Base-by-base conservation (phyloP, 1,140 invertebrate genomes). In the Trichomalopsis sarcophagae region DNA sequence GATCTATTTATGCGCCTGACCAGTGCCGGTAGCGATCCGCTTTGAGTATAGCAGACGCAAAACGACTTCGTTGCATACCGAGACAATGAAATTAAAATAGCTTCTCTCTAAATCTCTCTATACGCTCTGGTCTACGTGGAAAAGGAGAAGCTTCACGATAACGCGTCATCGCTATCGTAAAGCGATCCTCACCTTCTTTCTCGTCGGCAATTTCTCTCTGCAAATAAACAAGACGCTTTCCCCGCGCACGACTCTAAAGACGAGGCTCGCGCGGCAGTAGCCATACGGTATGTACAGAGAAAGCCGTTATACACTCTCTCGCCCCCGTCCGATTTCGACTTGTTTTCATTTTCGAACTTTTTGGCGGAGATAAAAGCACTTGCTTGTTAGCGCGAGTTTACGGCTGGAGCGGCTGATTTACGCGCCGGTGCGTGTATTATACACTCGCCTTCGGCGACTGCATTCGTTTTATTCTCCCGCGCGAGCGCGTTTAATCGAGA, bases 161-260 rank as follows among this genome's bases (percentile, higher is more conserved):
- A 27, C 82, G 86, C 84, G 87, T 89, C 86, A 84, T 82, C 87
- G 87, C 88, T 88, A 91, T 91, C 91, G 89, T 91, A 91, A 91
- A 91, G 85, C 87, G 87, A 89, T 90, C 88, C 75, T 84, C 84
- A 73, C 55, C 14, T 21, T n/a, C 55, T 62, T 62, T 62, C 71
- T 84, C 86, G 71, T 84, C 86, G 82, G 85, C 81, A 86, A 86
- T 86, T 88, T 89, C 87, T 87, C 78, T 62, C 88, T 87, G 84
- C 75, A 76, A 77, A 80, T 62, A 47, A 68, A 17, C 86, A 87
- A 87, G 47, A 79, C 87, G 69, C 87, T 86, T 87, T 88, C 87
- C 87, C 87, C 50, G 40, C 69, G 55, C 85, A 84, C 87, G 87
- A 88, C 81, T 82, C 82, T 6, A 30, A 13, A 71, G 30, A 71